phyloP scores from a whole-genome alignment of 2,113 vertebrate genomes.

The Cyprinodon brontotheroides region DNA sequence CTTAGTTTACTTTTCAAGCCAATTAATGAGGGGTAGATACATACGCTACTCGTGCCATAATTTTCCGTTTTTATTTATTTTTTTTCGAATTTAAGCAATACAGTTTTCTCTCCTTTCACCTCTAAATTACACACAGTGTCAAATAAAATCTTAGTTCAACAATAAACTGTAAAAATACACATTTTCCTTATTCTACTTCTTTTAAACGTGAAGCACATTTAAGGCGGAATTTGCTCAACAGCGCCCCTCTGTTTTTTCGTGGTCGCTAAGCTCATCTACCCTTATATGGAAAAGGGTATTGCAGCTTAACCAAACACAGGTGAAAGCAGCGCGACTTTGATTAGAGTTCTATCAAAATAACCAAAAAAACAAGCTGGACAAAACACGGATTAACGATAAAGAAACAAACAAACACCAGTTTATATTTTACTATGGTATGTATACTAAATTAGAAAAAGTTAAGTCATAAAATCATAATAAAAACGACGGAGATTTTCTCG shows the following conservation, averaged over 20 bases:
- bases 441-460: too few species aligned
- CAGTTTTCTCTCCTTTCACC: neutral
- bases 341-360: neutral
- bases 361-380: neutral
- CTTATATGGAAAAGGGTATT: neutral
- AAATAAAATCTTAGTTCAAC: neutral
- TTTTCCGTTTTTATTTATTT: neutral
- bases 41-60: neutral
- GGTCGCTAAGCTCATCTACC: too few species aligned
- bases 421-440: too few species aligned
- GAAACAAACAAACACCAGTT: neutral
- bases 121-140: neutral
- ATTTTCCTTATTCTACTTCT: neutral
- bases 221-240: conserved; percentile 2
- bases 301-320: neutral
- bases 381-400: neutral
- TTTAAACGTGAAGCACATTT: neutral
- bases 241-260: neutral
- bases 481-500: neutral
- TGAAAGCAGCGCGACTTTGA: neutral
- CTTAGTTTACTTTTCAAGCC: too few species aligned
- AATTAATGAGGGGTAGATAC: neutral
- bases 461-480: neutral
- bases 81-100: neutral
- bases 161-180: neutral